Evolutionary conservation across 2,888 invertebrate species (phyloP).

Genomic region (Pseudoips prasinana): DNA sequence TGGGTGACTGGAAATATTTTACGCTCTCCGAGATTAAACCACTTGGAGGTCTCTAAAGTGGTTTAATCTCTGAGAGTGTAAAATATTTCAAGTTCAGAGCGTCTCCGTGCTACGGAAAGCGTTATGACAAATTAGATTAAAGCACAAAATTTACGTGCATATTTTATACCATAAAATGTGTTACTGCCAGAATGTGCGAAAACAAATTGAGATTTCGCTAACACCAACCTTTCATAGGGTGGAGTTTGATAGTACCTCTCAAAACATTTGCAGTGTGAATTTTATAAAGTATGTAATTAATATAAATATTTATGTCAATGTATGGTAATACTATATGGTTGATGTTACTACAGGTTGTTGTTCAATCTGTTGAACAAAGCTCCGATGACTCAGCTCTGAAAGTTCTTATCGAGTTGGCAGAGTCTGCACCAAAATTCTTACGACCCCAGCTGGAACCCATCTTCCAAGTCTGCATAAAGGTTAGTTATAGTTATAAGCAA

Average conservation of each 20-base stretch:
- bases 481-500: slow-evolving; percentile 19
- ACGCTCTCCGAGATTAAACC: too few relatives aligned
- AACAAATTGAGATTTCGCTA: slow-evolving; percentile 73
- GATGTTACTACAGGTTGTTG: slow-evolving; percentile 84
- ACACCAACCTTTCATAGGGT: slow-evolving; percentile 63
- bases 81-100: too few relatives aligned
- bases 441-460: slow-evolving; percentile 92
- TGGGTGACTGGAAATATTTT: too few relatives aligned
- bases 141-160: slow-evolving; percentile 50
- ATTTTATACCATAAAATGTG: slow-evolving; percentile 52
- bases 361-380: slow-evolving; percentile 90
- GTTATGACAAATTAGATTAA: too few relatives aligned
- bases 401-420: slow-evolving; percentile 96
- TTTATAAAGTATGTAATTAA: neutral
- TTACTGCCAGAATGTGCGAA: slow-evolving; percentile 72
- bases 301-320: too few relatives aligned
- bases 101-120: too few relatives aligned
- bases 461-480: slow-evolving; percentile 73
- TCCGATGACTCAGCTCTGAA: slow-evolving; percentile 96
- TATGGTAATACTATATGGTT: too few relatives aligned
- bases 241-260: slow-evolving; percentile 79
- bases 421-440: slow-evolving; percentile 95
- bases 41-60: too few relatives aligned
- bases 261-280: slow-evolving; percentile 42
- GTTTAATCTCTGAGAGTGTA: too few relatives aligned